Percentiles rank a stretch among this genome's conserved stretches.
These are phyloP conservation scores for Stylophora pistillata DNA, from an alignment of 64 coral and sea anemone genomes.

Conservation along the genomic window DNA sequence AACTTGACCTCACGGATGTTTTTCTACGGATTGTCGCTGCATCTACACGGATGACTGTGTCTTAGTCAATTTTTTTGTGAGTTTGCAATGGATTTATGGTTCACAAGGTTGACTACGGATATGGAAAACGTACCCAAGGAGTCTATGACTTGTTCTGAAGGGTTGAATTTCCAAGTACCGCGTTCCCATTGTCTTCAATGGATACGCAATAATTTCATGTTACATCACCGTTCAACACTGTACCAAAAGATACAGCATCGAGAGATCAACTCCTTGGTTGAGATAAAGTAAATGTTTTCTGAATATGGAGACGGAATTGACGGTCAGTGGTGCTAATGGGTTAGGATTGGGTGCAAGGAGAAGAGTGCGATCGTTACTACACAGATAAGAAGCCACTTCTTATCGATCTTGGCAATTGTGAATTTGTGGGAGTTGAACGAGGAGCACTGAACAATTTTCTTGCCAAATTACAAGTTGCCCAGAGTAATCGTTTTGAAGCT, in stretches of 20 bases:
- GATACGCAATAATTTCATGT: not conserved
- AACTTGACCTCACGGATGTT: conserved; percentile 3
- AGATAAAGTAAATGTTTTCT: conserved; percentile 5
- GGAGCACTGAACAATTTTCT: no score
- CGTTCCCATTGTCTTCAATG: not conserved
- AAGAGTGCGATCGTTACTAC: no score
- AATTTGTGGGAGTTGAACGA: no score
- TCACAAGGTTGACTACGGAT: conserved; percentile 3
- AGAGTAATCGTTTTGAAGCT: no score
- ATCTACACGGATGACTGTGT: conserved; percentile 24
- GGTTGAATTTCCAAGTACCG: not conserved
- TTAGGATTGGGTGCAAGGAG: no score
- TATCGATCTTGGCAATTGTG: no score
- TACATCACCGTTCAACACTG: no score
- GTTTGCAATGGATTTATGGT: no score
- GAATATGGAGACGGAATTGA: not conserved
- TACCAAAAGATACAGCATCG: not conserved
- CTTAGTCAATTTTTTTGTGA: not conserved
- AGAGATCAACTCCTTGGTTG: not conserved
- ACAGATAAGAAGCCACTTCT: no score
- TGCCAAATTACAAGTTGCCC: no score
- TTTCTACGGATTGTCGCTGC: not conserved
- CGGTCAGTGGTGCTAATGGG: no score
- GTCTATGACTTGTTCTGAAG: conserved; percentile 1
- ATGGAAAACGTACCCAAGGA: conserved; percentile 5